These are phyloP conservation scores for Metopolophium dirhodum DNA, from an alignment of 1,140 invertebrate genomes.

Conservation along the genomic window DNA sequence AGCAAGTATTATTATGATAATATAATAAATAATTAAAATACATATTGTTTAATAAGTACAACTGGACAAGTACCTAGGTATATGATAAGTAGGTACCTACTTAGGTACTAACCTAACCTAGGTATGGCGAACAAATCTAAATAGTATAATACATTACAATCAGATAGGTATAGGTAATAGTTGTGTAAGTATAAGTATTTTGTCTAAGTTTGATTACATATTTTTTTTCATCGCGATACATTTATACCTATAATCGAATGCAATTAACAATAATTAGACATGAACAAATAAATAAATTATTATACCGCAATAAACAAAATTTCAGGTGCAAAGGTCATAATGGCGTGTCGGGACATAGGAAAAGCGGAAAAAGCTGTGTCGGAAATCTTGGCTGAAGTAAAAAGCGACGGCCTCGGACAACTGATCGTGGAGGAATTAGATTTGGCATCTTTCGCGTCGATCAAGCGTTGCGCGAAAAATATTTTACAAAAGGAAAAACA, in stretches of 20 bases:
- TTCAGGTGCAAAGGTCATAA: conserved; percentile 67
- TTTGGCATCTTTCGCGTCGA: conserved; percentile 74
- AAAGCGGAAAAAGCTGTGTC: conserved; percentile 65
- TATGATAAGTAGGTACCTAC: background rate
- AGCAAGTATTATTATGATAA: background rate
- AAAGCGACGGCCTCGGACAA: conserved; percentile 64
- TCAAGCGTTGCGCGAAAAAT: conserved; percentile 73
- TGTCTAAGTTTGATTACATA: background rate
- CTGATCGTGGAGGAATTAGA: conserved; percentile 72
- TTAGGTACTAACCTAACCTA: background rate
- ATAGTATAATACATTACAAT: background rate
- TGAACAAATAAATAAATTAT: background rate
- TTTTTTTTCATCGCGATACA: background rate
- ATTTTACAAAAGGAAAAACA: conserved; percentile 69
- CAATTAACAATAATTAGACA: background rate
- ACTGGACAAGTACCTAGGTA: background rate
- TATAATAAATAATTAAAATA: background rate
- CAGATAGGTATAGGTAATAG: background rate
- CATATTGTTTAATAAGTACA: background rate
- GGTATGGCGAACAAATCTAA: background rate
- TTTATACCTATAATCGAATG: background rate
- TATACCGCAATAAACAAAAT: background rate
- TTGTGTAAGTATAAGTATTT: background rate
- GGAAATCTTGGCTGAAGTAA: conserved; percentile 62
- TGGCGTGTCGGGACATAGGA: conserved; percentile 71